Percentiles rank a stretch among this genome's conserved stretches.
These are phyloP conservation scores for Cottoperca gobio DNA, from an alignment of 2,797 vertebrate species.

Conservation along the genomic window DNA sequence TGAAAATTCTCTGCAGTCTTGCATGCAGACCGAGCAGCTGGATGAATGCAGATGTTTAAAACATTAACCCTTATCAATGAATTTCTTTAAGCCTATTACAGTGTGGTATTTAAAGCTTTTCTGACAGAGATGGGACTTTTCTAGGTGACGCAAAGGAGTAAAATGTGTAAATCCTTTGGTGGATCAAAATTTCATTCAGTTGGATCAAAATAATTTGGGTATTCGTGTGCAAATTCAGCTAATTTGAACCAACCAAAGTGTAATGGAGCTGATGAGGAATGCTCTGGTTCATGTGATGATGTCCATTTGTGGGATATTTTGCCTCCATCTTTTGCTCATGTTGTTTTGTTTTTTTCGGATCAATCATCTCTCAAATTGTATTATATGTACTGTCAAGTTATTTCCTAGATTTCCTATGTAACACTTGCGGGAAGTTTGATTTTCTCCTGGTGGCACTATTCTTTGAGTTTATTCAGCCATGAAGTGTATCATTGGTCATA, in stretches of 20 bases:
- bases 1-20: conserved; percentile 51
- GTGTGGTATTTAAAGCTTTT: background rate
- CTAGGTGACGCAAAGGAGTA: background rate
- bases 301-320: background rate
- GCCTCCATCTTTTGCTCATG: background rate
- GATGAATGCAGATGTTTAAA: conserved; percentile 8
- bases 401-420: background rate
- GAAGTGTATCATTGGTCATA: background rate
- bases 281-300: background rate
- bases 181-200: conserved; percentile 9
- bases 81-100: background rate
- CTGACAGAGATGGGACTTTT: conserved; percentile 4
- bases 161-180: conserved; percentile 7
- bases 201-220: no score
- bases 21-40: conserved; percentile 19
- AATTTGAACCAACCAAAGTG: conserved; percentile 7
- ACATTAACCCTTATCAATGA: background rate
- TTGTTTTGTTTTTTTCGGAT: background rate
- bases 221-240: background rate
- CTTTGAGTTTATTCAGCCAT: background rate
- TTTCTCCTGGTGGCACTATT: background rate
- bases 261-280: background rate
- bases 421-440: background rate
- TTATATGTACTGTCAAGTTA: background rate
- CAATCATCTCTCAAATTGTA: background rate